Conservation (phyloP, 2,888 invertebrate genomes). For the Cecidostiba fungosa region DNA sequence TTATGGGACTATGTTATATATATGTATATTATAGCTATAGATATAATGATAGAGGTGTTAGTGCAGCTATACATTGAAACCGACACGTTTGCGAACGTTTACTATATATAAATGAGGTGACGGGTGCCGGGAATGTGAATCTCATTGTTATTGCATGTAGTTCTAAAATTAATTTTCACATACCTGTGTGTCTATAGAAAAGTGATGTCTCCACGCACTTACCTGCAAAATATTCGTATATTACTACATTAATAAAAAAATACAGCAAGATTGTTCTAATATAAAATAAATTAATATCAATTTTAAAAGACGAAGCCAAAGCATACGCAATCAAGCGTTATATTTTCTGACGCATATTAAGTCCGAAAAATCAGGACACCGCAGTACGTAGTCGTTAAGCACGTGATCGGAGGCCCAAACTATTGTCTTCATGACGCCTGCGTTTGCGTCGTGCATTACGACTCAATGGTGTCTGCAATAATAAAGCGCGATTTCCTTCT, state of each 20-base stretch:
- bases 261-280: no score
- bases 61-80: no score
- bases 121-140: not conserved
- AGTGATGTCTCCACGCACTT: not conserved
- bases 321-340: no score
- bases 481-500: not conserved
- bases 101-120: no score
- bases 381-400: not conserved
- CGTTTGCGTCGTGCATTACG: not conserved
- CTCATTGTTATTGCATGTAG: not conserved
- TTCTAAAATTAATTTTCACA: not conserved
- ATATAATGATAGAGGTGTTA: no score
- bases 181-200: not conserved
- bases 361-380: slow-evolving; percentile 12
- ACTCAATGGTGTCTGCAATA: not conserved
- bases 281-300: no score
- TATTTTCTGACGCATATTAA: not conserved
- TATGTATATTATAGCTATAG: no score
- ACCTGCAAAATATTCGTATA: not conserved
- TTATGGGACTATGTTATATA: no score
- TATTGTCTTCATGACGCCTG: not conserved
- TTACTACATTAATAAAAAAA: no score
- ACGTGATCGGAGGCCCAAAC: not conserved
- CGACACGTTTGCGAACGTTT: no score
- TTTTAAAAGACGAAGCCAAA: no score